phyloP scores from a whole-genome alignment of 1,140 invertebrate genomes.

The Agraylea sexmaculata region DNA sequence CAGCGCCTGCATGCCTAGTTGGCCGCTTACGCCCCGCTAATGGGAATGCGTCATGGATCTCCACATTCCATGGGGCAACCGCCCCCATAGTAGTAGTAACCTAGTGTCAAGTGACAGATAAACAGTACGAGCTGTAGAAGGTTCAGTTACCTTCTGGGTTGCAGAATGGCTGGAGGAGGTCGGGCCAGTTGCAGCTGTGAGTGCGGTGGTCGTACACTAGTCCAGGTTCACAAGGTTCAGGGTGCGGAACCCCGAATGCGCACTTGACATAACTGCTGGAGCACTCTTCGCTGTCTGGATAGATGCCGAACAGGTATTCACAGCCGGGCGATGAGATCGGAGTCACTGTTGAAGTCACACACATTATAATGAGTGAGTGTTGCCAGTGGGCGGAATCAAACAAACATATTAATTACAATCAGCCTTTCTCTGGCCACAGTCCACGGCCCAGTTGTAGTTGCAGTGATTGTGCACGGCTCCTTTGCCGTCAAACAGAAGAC shows the following conservation, averaged over 20 bases:
- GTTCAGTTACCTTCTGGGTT: conserved; percentile 59
- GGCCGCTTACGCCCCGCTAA: too few species aligned
- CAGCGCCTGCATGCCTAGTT: too few species aligned
- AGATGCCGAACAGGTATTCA: conserved; percentile 81
- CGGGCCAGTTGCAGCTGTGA: conserved; percentile 88
- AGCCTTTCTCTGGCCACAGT: conserved; percentile 73
- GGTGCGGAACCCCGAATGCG: conserved; percentile 64
- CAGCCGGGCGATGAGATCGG: conserved; percentile 69
- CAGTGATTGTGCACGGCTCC: conserved; percentile 82
- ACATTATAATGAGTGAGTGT: not conserved
- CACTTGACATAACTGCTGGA: conserved; percentile 81
- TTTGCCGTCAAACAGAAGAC: conserved; percentile 80
- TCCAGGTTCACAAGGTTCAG: conserved; percentile 71
- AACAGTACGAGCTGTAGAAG: not conserved
- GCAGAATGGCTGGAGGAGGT: conserved; percentile 72
- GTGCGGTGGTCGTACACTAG: conserved; percentile 78
- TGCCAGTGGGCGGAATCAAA: not conserved
- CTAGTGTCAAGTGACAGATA: too few species aligned
- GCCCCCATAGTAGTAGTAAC: too few species aligned
- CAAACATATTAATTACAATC: conserved; percentile 55
- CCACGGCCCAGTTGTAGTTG: conserved; percentile 86
- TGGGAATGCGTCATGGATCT: too few species aligned
- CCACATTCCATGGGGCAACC: too few species aligned
- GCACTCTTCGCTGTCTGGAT: conserved; percentile 64
- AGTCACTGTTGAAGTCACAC: conserved; percentile 44